Evolutionary conservation across 2,888 invertebrate species (phyloP), one percentile per base, ranked within the genome.

Genomic region (Heliconius cydno): DNA sequence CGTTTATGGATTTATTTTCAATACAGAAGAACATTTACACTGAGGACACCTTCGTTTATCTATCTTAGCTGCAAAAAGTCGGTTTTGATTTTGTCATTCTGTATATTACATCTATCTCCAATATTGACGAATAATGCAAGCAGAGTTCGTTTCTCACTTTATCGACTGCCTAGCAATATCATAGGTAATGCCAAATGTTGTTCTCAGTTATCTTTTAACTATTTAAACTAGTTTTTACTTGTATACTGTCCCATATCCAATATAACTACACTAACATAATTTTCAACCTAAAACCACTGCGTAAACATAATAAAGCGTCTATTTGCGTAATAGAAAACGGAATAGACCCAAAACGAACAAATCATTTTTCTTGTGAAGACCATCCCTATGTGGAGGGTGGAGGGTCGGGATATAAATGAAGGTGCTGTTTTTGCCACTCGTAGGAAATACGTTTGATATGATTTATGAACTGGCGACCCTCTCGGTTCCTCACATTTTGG

Each of bases 371-470:
- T 79, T 81, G 66, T 79, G 79, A 76, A 82, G 81, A 66, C 82
- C 82, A 84, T 84, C 82, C 83, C 82, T 84, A 84, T 82, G 84
- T 78, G 81, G 82, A 84, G 84, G 84, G 84, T 78, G 81, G 82
- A 84, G 84, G 84, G 82, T 81, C 81, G 78, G 83, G 82, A 80
- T 81, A 82, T 82, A 84, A 82, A 82, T 83, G 82, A 79, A 82
- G 83, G 82, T 79, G 70, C 73, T 85, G 85, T 84, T 85, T 83
- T 82, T 83, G 84, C 79, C 73, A 78, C 72, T 74, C 60, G 60
- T 66, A 67, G 78, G 74, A 78, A 78, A 78, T 74, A 74, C 78
- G 67, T 74, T 74, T 73, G 72, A 74, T 74, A 74, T 78, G 78
- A 78, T 78, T 78, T 78, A 78, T 78, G 78, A 78, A 57, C 38